Percentiles rank a stretch among this genome's conserved stretches.
These are phyloP conservation scores for Drosophila cardini DNA, from an alignment of 1,140 invertebrate genomes.

Conservation along the genomic window DNA sequence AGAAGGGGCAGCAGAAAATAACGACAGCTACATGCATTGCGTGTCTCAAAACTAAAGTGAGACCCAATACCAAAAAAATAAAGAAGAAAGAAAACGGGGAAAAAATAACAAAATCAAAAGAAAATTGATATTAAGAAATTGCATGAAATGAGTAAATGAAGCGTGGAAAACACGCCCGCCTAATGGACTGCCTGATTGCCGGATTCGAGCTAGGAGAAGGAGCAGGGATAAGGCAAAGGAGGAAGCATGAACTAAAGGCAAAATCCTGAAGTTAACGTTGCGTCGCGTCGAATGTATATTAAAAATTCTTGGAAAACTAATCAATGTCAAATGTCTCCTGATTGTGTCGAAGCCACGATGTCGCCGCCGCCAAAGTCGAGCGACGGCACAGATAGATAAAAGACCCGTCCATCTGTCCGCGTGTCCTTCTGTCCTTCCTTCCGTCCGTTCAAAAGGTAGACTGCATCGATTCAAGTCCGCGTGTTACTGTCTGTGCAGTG, in stretches of 20 bases:
- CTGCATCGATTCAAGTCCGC: constrained; percentile 31
- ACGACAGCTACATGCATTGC: constrained; percentile 47
- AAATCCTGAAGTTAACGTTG: constrained; percentile 4
- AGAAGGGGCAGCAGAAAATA: not conserved
- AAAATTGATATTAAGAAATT: constrained; percentile 83
- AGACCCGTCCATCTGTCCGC: not conserved
- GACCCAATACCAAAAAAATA: constrained; percentile 25
- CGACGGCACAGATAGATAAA: constrained; percentile 60
- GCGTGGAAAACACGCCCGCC: constrained; percentile 69
- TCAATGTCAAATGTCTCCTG: constrained; percentile 77
- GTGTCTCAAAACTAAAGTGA: constrained; percentile 34
- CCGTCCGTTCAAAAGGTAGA: constrained; percentile 2
- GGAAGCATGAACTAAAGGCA: not conserved
- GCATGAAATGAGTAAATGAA: constrained; percentile 82
- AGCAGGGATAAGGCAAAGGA: not conserved
- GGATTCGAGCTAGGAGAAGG: not conserved
- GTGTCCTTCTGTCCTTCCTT: no score
- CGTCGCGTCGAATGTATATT: constrained; percentile 58
- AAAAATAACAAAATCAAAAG: constrained; percentile 38
- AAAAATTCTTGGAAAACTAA: constrained; percentile 82
- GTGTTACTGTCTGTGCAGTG: constrained; percentile 8
- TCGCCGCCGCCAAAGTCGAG: constrained; percentile 16
- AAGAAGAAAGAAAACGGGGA: not conserved
- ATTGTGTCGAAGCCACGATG: constrained; percentile 54
- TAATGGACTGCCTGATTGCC: constrained; percentile 73